Evolutionary conservation across 1,140 invertebrate species (phyloP).

Genomic region (Notospermus geniculatus): DNA sequence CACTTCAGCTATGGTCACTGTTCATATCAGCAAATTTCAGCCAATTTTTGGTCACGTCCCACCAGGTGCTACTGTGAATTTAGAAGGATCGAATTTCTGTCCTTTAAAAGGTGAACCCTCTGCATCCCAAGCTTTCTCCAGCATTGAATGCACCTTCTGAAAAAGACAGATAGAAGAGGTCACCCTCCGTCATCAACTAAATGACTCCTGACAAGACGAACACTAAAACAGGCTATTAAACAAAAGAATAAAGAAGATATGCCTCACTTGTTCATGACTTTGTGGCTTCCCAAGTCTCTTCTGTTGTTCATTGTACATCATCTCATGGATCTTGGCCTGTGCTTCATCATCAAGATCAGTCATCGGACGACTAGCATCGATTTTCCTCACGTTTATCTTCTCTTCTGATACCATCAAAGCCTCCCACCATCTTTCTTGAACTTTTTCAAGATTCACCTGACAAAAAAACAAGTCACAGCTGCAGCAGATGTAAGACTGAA

Average conservation of each 20-base stretch:
- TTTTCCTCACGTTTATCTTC: slow-evolving; percentile 72
- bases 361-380: slow-evolving; percentile 75
- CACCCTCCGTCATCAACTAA: too few species aligned
- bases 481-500: too few species aligned
- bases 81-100: slow-evolving; percentile 72
- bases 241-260: not conserved
- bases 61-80: slow-evolving; percentile 24
- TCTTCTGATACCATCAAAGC: slow-evolving; percentile 68
- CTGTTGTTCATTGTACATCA: slow-evolving; percentile 74
- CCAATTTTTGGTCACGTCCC: too few species aligned
- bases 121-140: slow-evolving; percentile 78
- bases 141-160: slow-evolving; percentile 65
- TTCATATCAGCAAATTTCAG: too few species aligned
- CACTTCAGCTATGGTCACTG: too few species aligned
- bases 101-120: slow-evolving; percentile 83
- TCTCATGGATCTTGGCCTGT: slow-evolving; percentile 77
- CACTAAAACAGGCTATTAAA: not conserved
- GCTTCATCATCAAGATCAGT: slow-evolving; percentile 75
- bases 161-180: slow-evolving; percentile 46
- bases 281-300: slow-evolving; percentile 70
- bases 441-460: slow-evolving; percentile 73
- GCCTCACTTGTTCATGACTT: slow-evolving; percentile 64
- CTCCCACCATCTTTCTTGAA: slow-evolving; percentile 81
- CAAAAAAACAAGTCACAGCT: too few species aligned
- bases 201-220: too few species aligned